Conservation (phyloP, 2,888 invertebrate species). For the Silvanus unidentatus region DNA sequence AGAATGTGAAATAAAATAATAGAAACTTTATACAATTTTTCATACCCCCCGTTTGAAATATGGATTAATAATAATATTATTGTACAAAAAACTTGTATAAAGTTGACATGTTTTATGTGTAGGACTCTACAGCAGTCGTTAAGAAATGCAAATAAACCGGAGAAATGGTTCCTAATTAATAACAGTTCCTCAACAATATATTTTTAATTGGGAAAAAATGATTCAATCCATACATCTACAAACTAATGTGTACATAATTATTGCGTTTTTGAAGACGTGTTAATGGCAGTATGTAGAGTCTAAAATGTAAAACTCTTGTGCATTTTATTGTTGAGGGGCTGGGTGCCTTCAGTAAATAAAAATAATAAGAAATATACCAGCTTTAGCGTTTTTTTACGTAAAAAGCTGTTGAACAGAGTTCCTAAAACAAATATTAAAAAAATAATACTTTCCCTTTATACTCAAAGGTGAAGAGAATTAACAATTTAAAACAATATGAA, state of each 20-base stretch:
- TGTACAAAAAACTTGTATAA: conserved; percentile 16
- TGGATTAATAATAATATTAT: too few species aligned
- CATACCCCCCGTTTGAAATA: conserved; percentile 5
- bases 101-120: conserved; percentile 20
- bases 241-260: too few species aligned
- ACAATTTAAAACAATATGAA: conserved; percentile 15
- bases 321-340: conserved; percentile 46
- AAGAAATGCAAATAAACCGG: conserved; percentile 45
- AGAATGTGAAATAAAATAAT: conserved; percentile 8
- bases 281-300: conserved; percentile 19
- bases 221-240: too few species aligned
- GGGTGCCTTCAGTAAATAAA: conserved; percentile 46
- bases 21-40: conserved; percentile 22
- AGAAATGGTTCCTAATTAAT: conserved; percentile 45
- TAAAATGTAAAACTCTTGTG: conserved; percentile 9
- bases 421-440: conserved; percentile 37
- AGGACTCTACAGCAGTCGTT: conserved; percentile 39
- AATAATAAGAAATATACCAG: conserved; percentile 14
- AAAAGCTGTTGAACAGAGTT: conserved; percentile 45
- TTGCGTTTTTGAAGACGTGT: too few species aligned
- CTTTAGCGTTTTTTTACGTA: conserved; percentile 19
- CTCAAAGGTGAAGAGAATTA: conserved; percentile 33
- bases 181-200: conserved; percentile 46
- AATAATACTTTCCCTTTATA: conserved; percentile 31
- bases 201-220: conserved; percentile 9